Evolutionary conservation across 2,888 invertebrate genomes (phyloP), one percentile per base, ranked within the genome.

Genomic region (Amphipoea oculea): DNA sequence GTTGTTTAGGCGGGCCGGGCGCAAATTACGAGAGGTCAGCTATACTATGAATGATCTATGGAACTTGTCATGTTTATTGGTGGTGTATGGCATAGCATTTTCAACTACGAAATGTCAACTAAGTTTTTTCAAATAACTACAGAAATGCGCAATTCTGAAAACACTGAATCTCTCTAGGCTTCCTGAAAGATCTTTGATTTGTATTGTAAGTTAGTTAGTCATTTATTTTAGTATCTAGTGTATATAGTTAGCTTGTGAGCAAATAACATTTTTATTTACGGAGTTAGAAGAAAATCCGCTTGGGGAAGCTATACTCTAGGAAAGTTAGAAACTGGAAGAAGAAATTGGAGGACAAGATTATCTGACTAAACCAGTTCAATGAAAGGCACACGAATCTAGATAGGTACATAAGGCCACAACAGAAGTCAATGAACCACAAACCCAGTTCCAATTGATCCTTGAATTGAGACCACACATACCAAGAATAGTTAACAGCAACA

Each of bases 1-100:
- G 94, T 94, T 93, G 93, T 91, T 94, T 91, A 92, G 93, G 92
- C 89, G 91, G 88, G 86, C 81, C 73, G 83, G 91, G 93, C 88
- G 83, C 90, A 94, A 95, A 91, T 86, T 86, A 92, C 81, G 89
- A 90, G 90, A 90, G 88, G 78, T 78, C 84, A 80, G 86, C 85
- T 87, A 78, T 86, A 62, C 83, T 86, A 77, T 86, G 42, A 77
- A 88, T 87, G 83, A 89, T 89, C 86, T 85, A 86, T 81, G 83
- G 20, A 82, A 75, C 76, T 79, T 83, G 77, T 78, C 86, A 86
- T 65, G 78, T 67, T 85, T 80, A 70, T 62, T 77, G 65, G 60
- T 69, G 83, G 88, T 71, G 74, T 72, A 78, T 68, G 75, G 72
- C 65, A 84, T 68, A 69, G 70, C 67, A 73, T 73, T 71, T 63